phyloP scores from a whole-genome alignment of 2,797 vertebrate species.

The Meriones psammophilus region DNA sequence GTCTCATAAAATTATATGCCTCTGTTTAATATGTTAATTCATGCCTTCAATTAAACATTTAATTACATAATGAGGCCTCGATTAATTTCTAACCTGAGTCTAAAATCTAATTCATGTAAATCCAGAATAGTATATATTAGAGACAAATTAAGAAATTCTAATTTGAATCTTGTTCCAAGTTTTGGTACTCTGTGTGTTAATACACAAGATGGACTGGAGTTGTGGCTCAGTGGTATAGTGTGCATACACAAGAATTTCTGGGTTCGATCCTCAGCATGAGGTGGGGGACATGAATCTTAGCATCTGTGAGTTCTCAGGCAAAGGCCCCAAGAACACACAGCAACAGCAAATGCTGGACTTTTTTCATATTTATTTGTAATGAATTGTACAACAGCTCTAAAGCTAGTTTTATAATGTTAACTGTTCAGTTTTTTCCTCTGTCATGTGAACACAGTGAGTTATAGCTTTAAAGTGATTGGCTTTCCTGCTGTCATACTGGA shows the following conservation, averaged over 20 bases:
- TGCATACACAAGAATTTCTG: background rate
- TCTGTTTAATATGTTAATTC: constrained; percentile 75
- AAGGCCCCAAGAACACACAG: background rate
- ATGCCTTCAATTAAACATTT: constrained; percentile 73
- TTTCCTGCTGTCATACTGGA: background rate
- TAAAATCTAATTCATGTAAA: constrained; percentile 65
- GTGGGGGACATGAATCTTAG: background rate
- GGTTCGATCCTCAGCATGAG: background rate
- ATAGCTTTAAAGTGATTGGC: background rate
- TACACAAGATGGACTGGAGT: background rate
- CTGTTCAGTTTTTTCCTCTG: background rate
- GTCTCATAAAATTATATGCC: constrained; percentile 76
- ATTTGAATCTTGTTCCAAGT: constrained; percentile 28
- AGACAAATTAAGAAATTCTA: constrained; percentile 11
- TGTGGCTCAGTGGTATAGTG: background rate
- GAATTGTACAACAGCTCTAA: background rate
- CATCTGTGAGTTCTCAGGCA: background rate
- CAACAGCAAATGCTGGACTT: background rate
- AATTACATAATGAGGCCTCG: constrained; percentile 71
- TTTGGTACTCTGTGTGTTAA: background rate
- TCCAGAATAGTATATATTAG: constrained; percentile 1
- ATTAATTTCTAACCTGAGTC: constrained; percentile 72
- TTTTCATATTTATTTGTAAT: background rate
- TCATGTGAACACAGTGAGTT: background rate
- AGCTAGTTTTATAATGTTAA: background rate